phyloP scores from a whole-genome alignment of 2,797 vertebrate species.

The Myotis vivesi region DNA sequence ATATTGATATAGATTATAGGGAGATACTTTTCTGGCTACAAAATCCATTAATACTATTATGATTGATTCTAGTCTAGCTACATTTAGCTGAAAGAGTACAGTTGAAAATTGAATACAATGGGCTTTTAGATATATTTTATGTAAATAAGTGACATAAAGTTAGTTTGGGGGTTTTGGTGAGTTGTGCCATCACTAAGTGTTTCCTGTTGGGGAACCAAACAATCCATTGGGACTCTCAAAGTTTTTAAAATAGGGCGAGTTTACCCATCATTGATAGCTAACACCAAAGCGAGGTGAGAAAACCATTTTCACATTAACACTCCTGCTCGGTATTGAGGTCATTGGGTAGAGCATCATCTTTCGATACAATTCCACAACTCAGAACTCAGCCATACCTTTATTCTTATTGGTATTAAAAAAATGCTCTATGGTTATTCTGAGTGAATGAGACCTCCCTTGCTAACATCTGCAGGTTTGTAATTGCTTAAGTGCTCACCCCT shows the following conservation, averaged over 20 bases:
- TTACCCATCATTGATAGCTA: slow-evolving; percentile 40
- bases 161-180: neutral
- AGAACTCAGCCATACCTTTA: neutral
- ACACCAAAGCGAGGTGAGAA: slow-evolving; percentile 36
- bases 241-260: slow-evolving; percentile 7
- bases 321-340: slow-evolving; percentile 38
- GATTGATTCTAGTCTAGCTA: neutral
- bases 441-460: slow-evolving; percentile 24
- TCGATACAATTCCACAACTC: neutral
- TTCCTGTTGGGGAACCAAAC: neutral
- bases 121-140: neutral
- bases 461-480: slow-evolving; percentile 68
- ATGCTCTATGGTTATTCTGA: neutral
- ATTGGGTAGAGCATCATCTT: neutral
- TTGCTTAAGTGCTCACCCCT: slow-evolving; percentile 54
- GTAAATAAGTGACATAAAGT: neutral
- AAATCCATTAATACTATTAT: neutral
- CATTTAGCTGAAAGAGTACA: neutral
- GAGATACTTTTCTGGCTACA: neutral
- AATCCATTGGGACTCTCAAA: neutral
- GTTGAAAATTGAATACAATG: neutral
- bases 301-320: slow-evolving; percentile 61
- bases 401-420: neutral
- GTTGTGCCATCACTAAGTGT: neutral
- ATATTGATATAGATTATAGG: neutral